Conservation (phyloP, 2,888 invertebrate species). For the Dromius quadrimaculatus region DNA sequence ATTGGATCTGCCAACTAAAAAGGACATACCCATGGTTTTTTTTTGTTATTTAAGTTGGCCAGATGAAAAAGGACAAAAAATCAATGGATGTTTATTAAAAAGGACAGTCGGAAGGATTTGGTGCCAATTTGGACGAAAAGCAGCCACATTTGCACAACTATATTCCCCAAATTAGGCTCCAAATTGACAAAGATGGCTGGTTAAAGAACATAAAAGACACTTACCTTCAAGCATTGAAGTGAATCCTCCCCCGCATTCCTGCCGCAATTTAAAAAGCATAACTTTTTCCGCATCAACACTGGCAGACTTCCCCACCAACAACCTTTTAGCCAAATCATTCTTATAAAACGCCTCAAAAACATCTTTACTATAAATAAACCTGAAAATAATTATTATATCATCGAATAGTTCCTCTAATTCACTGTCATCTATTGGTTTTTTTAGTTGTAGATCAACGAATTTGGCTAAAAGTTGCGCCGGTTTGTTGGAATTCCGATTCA, state of each 20-base stretch:
- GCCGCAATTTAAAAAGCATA: conserved; percentile 96
- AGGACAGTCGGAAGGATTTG: too few species aligned
- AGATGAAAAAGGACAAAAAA: too few species aligned
- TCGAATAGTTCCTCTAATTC: conserved; percentile 93
- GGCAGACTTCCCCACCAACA: conserved; percentile 95
- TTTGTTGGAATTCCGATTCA: conserved; percentile 95
- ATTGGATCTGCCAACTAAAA: too few species aligned
- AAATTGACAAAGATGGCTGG: too few species aligned
- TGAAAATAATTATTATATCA: conserved; percentile 97
- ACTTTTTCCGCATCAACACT: conserved; percentile 99
- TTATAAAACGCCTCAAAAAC: conserved; percentile 99
- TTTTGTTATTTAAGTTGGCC: too few species aligned
- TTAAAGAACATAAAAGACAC: too few species aligned
- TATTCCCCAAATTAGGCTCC: too few species aligned
- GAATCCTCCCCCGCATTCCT: conserved; percentile 98
- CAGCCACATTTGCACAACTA: too few species aligned
- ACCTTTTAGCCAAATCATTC: conserved; percentile 94
- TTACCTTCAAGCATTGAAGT: conserved; percentile 97
- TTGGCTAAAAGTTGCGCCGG: conserved; percentile 98
- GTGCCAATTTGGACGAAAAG: too few species aligned
- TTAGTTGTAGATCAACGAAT: conserved; percentile 94
- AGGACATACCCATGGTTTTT: too few species aligned
- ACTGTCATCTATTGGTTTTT: conserved; percentile 94
- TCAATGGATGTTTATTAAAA: too few species aligned
- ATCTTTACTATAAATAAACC: conserved; percentile 98